A percentile compares a stretch with the other conserved stretches of the same genome.
These are phyloP conservation scores for Araneus ventricosus DNA, from an alignment of 1,140 invertebrate genomes.

Conservation along the genomic window DNA sequence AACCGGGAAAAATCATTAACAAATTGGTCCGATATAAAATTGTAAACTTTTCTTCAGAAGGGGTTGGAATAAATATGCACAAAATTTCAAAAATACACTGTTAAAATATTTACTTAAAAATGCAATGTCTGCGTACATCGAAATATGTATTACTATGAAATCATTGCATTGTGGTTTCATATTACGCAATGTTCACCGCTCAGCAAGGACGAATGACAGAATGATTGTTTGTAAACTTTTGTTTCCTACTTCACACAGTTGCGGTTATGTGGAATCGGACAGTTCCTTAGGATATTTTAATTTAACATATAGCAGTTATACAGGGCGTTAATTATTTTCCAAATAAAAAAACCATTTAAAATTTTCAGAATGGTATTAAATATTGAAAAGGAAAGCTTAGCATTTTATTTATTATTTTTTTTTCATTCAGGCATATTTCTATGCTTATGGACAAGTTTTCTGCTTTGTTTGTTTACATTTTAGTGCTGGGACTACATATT, in stretches of 20 bases:
- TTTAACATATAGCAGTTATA: background rate
- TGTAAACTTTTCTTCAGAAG: background rate
- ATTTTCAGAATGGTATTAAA: background rate
- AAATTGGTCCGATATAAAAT: background rate
- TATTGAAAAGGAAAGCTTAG: background rate
- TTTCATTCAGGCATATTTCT: too few relatives aligned
- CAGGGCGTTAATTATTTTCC: background rate
- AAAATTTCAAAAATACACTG: background rate
- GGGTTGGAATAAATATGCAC: background rate
- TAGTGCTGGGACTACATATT: too few relatives aligned
- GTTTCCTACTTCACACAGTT: background rate
- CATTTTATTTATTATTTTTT: too few relatives aligned
- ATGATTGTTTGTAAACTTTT: constrained; percentile 28
- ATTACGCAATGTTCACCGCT: background rate
- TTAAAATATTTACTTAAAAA: background rate
- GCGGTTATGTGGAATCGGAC: background rate
- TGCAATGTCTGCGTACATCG: background rate
- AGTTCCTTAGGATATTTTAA: background rate
- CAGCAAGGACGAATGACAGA: constrained; percentile 10
- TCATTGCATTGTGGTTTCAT: background rate
- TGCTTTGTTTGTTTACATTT: too few relatives aligned
- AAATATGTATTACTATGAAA: background rate
- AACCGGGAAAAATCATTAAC: background rate
- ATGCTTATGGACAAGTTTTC: too few relatives aligned
- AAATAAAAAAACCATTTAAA: background rate